phyloP scores from a whole-genome alignment of 2,797 vertebrate genomes.

The Poeciliopsis infans region DNA sequence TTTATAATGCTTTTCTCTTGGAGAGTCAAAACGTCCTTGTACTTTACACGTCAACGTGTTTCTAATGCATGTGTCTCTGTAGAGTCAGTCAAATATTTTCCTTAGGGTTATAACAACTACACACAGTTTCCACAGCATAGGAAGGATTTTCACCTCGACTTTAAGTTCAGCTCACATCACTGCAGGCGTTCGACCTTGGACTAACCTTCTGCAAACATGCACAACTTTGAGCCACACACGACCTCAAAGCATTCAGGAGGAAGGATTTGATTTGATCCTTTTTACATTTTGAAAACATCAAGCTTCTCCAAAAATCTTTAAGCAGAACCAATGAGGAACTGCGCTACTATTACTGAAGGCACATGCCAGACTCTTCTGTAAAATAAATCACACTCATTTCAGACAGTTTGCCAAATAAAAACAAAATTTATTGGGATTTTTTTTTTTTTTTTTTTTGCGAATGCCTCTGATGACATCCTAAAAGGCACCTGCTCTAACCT shows the following conservation, averaged over 20 bases:
- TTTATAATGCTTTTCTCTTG: constrained; percentile 22
- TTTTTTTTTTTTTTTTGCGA: not conserved
- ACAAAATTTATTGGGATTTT: not conserved
- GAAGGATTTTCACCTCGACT: constrained; percentile 42
- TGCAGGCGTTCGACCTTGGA: constrained; percentile 51
- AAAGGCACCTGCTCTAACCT: not conserved
- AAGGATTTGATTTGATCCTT: constrained; percentile 32
- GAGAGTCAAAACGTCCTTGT: constrained; percentile 8
- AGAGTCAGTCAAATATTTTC: constrained; percentile 17
- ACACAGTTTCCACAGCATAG: constrained; percentile 11
- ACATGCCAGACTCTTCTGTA: not conserved
- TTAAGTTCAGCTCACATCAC: constrained; percentile 55
- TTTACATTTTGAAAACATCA: constrained; percentile 11
- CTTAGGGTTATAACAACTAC: constrained; percentile 18
- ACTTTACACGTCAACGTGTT: constrained; percentile 10
- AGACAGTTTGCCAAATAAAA: not conserved
- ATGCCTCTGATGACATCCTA: not conserved
- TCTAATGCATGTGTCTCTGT: constrained; percentile 16
- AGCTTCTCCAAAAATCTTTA: constrained; percentile 23
- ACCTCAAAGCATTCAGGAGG: constrained; percentile 51
- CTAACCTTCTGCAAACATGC: constrained; percentile 64
- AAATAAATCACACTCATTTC: not conserved
- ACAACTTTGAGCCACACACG: constrained; percentile 51
- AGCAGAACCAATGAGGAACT: not conserved
- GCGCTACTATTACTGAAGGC: not conserved